phyloP scores from a whole-genome alignment of 2,797 vertebrate genomes.

The Pseudochromis fuscus region DNA sequence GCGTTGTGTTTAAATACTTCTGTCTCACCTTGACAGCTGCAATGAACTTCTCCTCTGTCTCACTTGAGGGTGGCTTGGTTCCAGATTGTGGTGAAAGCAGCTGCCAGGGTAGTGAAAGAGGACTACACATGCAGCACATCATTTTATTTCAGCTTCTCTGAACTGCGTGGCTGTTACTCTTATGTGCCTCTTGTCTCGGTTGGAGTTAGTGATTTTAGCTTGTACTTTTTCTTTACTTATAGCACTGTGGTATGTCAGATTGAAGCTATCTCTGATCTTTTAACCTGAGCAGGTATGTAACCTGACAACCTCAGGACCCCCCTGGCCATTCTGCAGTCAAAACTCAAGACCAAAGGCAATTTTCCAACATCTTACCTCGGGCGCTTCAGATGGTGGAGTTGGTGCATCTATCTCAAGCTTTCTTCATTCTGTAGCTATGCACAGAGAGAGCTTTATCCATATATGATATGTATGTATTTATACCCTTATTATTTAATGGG shows the following conservation, averaged over 20 bases:
- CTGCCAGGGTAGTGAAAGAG: slow-evolving; percentile 19
- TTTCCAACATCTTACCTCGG: slow-evolving; percentile 29
- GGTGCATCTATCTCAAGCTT: slow-evolving; percentile 7
- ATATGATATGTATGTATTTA: background rate
- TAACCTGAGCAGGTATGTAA: slow-evolving; percentile 37
- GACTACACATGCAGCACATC: slow-evolving; percentile 20
- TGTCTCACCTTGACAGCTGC: slow-evolving; percentile 7
- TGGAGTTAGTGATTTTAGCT: slow-evolving; percentile 27
- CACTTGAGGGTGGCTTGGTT: background rate
- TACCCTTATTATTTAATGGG: no score
- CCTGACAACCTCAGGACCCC: slow-evolving; percentile 44
- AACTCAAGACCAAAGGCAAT: slow-evolving; percentile 59
- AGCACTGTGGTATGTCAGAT: slow-evolving; percentile 18
- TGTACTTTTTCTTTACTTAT: slow-evolving; percentile 27
- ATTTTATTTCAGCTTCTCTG: slow-evolving; percentile 24
- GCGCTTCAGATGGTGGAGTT: slow-evolving; percentile 30
- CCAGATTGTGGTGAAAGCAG: slow-evolving; percentile 21
- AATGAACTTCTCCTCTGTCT: slow-evolving; percentile 4
- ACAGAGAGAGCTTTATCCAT: background rate
- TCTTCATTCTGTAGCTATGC: slow-evolving; percentile 11
- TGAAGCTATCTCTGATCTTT: slow-evolving; percentile 51
- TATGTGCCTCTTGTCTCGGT: slow-evolving; percentile 10
- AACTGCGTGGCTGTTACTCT: slow-evolving; percentile 12
- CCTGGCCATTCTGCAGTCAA: slow-evolving; percentile 42
- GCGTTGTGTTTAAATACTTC: slow-evolving; percentile 14